These are phyloP conservation scores for Penaeus japonicus DNA, from an alignment of 1,140 invertebrate genomes.

Conservation along the genomic window DNA sequence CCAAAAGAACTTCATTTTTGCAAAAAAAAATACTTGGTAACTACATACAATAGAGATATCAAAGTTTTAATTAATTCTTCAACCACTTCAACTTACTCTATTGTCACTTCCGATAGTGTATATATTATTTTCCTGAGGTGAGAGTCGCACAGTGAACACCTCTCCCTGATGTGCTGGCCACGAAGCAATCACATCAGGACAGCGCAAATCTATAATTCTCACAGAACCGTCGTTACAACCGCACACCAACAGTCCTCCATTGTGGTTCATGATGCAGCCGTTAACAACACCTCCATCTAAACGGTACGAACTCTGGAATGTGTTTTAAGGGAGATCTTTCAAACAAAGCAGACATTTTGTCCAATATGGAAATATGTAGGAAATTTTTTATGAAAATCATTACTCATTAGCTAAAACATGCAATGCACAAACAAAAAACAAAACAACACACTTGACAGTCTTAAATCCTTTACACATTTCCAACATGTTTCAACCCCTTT, in stretches of 20 bases:
- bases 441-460: too few species aligned
- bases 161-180: constrained; percentile 69
- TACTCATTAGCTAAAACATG: too few species aligned
- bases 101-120: constrained; percentile 71
- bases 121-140: constrained; percentile 70
- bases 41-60: too few species aligned
- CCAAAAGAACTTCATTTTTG: too few species aligned
- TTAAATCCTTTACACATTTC: too few species aligned
- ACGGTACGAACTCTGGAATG: constrained; percentile 30
- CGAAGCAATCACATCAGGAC: constrained; percentile 70
- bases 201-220: constrained; percentile 70
- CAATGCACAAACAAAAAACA: too few species aligned
- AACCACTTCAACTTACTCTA: constrained; percentile 62
- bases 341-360: not conserved
- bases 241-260: constrained; percentile 73
- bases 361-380: too few species aligned
- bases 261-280: constrained; percentile 69
- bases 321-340: not conserved
- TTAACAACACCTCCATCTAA: constrained; percentile 37
- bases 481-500: too few species aligned
- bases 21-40: not conserved
- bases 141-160: constrained; percentile 69
- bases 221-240: constrained; percentile 72
- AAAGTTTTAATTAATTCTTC: too few species aligned
- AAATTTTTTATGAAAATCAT: too few species aligned